Conservation (phyloP, 1,140 invertebrate genomes). For the Aphelenchoides avenae region DNA sequence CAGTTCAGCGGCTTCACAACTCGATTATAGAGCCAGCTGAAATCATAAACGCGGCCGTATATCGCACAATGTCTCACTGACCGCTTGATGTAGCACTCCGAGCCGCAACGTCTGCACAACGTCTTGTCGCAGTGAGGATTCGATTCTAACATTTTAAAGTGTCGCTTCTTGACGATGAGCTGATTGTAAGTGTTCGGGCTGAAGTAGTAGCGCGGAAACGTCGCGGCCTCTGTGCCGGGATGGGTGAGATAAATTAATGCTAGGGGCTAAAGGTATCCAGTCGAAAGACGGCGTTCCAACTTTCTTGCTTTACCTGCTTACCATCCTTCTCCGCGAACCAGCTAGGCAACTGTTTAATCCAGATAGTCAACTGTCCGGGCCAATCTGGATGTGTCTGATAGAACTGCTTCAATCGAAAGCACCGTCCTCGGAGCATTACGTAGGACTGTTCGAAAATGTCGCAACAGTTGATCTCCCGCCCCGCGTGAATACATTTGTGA, state of each 20-base stretch:
- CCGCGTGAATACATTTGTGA: constrained; percentile 21
- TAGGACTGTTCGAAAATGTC: constrained; percentile 30
- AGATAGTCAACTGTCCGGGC: constrained; percentile 27
- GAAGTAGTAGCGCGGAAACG: constrained; percentile 29
- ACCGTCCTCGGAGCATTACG: constrained; percentile 42
- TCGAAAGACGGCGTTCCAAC: too few species aligned
- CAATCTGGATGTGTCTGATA: constrained; percentile 35
- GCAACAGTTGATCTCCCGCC: constrained; percentile 20
- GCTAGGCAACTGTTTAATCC: constrained; percentile 20
- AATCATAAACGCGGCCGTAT: too few species aligned
- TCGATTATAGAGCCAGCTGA: too few species aligned
- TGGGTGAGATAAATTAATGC: constrained; percentile 28
- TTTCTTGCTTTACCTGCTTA: constrained; percentile 19
- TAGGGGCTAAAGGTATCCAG: too few species aligned
- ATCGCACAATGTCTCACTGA: too few species aligned
- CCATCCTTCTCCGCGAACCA: constrained; percentile 26
- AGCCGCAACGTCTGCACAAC: too few species aligned
- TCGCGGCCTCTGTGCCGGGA: constrained; percentile 17
- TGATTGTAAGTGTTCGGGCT: constrained; percentile 22
- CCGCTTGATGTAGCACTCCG: too few species aligned
- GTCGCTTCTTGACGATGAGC: constrained; percentile 19
- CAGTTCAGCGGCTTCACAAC: too few species aligned
- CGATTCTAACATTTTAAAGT: too few species aligned
- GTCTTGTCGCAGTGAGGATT: too few species aligned
- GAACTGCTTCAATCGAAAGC: constrained; percentile 33